A percentile compares a stretch with the other conserved stretches of the same genome.
These are phyloP conservation scores for Lordiphosa stackelbergi DNA, from an alignment of 1,140 invertebrate genomes.

Conservation along the genomic window DNA sequence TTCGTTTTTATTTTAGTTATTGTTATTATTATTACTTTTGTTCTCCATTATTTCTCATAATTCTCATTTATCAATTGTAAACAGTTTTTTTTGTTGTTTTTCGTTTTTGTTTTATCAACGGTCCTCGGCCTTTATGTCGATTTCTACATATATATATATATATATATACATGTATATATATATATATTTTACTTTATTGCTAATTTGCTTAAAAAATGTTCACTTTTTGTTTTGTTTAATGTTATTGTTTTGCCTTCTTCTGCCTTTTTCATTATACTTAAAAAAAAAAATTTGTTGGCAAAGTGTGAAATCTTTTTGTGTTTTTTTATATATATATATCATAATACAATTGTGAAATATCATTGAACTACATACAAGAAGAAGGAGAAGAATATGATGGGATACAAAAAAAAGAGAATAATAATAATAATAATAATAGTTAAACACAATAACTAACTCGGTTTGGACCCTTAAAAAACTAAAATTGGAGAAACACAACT, in stretches of 20 bases:
- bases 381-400: constrained; percentile 5
- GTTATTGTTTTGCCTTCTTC: constrained; percentile 27
- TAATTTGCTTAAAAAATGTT: constrained; percentile 65
- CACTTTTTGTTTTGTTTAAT: constrained; percentile 44
- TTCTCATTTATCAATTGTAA: constrained; percentile 63
- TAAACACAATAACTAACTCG: constrained; percentile 5
- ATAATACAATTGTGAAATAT: constrained; percentile 1
- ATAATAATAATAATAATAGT: background rate
- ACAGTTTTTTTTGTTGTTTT: constrained; percentile 52
- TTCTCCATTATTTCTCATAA: constrained; percentile 30
- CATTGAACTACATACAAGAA: background rate
- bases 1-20: constrained; percentile 64
- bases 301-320: background rate
- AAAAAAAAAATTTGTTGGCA: constrained; percentile 13
- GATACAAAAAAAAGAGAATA: constrained; percentile 5
- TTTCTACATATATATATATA: constrained; percentile 59
- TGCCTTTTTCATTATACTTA: background rate
- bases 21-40: constrained; percentile 62
- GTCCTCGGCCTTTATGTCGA: constrained; percentile 50
- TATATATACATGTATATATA: constrained; percentile 39
- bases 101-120: constrained; percentile 53
- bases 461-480: constrained; percentile 39
- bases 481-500: constrained; percentile 9
- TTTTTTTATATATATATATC: background rate
- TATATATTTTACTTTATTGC: constrained; percentile 53